Percentiles rank a stretch among this genome's conserved stretches.
Conservation (phyloP, 1,140 invertebrate genomes). For the Meloidogyne exigua region DNA sequence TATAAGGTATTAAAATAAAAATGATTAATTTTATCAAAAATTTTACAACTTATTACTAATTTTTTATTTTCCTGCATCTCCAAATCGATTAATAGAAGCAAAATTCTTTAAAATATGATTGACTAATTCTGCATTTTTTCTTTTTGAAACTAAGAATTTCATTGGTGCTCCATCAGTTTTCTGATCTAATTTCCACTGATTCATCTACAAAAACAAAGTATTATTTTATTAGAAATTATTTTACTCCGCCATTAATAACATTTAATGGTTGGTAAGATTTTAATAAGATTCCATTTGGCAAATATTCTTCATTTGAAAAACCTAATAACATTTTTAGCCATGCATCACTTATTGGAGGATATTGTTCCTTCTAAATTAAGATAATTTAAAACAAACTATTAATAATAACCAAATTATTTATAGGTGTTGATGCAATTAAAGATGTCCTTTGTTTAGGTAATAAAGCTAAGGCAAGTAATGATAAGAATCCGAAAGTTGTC, state of each 20-base stretch:
- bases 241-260: background rate
- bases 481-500: background rate
- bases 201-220: background rate
- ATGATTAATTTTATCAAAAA: too few species aligned
- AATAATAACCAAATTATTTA: background rate
- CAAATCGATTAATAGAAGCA: slow-evolving; percentile 26
- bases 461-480: background rate
- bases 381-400: background rate
- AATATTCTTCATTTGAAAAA: background rate
- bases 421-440: background rate
- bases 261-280: background rate
- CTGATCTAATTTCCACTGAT: background rate
- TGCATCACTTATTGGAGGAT: slow-evolving; percentile 14
- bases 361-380: background rate
- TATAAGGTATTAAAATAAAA: too few species aligned
- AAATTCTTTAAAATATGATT: slow-evolving; percentile 36
- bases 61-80: slow-evolving; percentile 24
- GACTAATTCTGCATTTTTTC: slow-evolving; percentile 32
- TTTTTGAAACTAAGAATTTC: slow-evolving; percentile 3
- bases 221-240: background rate
- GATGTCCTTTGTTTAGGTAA: background rate
- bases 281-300: background rate
- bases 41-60: background rate
- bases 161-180: background rate
- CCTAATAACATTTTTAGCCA: slow-evolving; percentile 15